Conservation (phyloP, 2,797 vertebrate genomes). For the Bradypus variegatus region DNA sequence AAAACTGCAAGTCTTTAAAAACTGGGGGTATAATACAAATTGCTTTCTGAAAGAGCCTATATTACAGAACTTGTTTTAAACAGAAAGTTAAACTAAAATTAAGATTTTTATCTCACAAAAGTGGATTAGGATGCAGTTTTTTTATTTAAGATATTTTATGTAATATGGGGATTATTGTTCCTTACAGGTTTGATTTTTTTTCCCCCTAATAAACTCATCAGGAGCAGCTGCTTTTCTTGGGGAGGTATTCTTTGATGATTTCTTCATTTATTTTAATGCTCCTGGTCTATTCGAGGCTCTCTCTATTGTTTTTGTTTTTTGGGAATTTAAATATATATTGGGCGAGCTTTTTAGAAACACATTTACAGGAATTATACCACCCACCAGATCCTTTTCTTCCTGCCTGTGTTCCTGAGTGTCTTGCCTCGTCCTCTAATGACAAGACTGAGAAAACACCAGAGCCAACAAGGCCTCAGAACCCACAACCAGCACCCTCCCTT, state of each 20-base stretch:
- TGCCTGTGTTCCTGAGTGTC: background rate
- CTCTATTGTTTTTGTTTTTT: background rate
- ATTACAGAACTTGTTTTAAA: background rate
- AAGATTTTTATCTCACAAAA: background rate
- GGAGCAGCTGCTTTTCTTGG: background rate
- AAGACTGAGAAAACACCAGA: background rate
- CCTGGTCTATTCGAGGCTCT: background rate
- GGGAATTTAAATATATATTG: background rate
- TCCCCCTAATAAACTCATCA: background rate
- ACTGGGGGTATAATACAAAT: background rate
- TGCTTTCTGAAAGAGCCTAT: background rate
- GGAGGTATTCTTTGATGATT: background rate
- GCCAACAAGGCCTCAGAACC: background rate
- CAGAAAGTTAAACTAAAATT: background rate
- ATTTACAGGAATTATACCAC: background rate
- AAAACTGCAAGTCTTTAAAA: background rate
- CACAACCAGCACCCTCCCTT: rapidly evolving
- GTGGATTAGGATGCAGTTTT: background rate
- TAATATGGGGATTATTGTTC: background rate
- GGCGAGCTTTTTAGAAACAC: background rate
- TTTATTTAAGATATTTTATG: background rate
- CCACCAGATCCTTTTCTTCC: background rate
- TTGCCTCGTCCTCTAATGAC: background rate
- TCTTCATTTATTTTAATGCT: background rate
- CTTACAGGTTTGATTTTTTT: background rate